Base-by-base conservation (phyloP, 1,140 invertebrate genomes). In the Diabrotica undecimpunctata region DNA sequence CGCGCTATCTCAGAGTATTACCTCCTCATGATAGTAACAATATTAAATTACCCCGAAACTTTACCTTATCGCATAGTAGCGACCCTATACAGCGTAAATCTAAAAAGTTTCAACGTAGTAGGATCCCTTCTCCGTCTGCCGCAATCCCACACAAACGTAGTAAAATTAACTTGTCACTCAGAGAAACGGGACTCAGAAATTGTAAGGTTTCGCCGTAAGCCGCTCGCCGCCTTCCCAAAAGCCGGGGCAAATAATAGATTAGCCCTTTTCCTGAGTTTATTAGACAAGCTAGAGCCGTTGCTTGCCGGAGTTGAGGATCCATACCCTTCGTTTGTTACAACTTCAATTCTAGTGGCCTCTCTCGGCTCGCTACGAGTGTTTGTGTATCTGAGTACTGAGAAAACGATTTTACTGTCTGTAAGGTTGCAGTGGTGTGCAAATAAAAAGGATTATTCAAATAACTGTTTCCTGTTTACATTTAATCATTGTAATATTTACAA, bases 131-230 rank as follows among this genome's bases (percentile, higher is more conserved):
- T 46, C 41, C 41, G 41, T 6, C 5, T 46, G 41, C 41, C 41
- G n/a, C 41, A 46, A 10, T 46, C 41, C n/a, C 41, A 46, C n/a
- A 46, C 25, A 37, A 57, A 37, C 35, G 37, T 38, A n/a, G 55
- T 37, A 38, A 38, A 57, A 57, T 57, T 57, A 57, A 57, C 55
- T 57, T 57, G 55, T 57, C 55, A 57, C 55, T 57, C 55, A 57
- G 36, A 57, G 54, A 55, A 37, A 37, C 35, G 37, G 55, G 38
- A n/a, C 41, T 46, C n/a, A 46, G 41, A 46, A 46, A 46, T 46
- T 6, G 55, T 37, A 11, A 38, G 37, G 55, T 12, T 57, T 39
- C 37, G 12, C 25, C 25, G n/a, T 57, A 7, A 57, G 55, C 55
- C 55, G n/a, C 36, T 37, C 36, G n/a, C 55, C 35, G 37, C 36